Conservation (phyloP, 1,140 invertebrate genomes). For the Aleiodes sp. region DNA sequence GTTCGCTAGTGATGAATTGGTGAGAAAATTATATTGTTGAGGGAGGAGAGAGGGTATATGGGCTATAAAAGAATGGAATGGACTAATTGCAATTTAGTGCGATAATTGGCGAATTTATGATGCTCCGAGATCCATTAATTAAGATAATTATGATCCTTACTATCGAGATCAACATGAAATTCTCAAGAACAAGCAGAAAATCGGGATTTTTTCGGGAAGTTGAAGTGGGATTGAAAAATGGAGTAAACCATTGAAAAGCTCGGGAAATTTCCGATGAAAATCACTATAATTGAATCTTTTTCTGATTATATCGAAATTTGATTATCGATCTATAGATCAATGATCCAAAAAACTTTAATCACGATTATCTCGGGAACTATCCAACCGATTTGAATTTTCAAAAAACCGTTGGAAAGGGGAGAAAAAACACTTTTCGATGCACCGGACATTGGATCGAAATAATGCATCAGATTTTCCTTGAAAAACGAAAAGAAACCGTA, state of each 20-base stretch:
- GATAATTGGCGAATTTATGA: slow-evolving; percentile 45
- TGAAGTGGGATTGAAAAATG: background rate
- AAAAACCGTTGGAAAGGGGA: too few relatives aligned
- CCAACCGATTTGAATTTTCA: background rate
- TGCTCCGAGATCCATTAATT: slow-evolving; percentile 20
- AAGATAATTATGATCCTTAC: slow-evolving; percentile 20
- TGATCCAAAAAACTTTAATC: background rate
- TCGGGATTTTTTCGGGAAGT: too few relatives aligned
- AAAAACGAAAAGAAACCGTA: background rate
- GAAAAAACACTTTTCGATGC: too few relatives aligned
- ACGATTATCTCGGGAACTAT: background rate
- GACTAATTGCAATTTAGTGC: slow-evolving; percentile 54
- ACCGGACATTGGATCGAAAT: too few relatives aligned
- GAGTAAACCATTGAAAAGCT: background rate
- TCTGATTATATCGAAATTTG: too few relatives aligned
- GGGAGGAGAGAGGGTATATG: background rate
- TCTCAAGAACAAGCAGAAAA: background rate
- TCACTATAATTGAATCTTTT: background rate
- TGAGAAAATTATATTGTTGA: slow-evolving; percentile 18
- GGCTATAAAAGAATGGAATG: slow-evolving; percentile 36
- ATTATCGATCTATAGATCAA: background rate
- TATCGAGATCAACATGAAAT: background rate
- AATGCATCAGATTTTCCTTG: too few relatives aligned
- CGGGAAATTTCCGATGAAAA: background rate
- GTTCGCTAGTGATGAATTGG: slow-evolving; percentile 15